A percentile compares a stretch with the other conserved stretches of the same genome.
Evolutionary conservation across 2,888 invertebrate genomes (phyloP).

Genomic region (Nebria brevicollis): DNA sequence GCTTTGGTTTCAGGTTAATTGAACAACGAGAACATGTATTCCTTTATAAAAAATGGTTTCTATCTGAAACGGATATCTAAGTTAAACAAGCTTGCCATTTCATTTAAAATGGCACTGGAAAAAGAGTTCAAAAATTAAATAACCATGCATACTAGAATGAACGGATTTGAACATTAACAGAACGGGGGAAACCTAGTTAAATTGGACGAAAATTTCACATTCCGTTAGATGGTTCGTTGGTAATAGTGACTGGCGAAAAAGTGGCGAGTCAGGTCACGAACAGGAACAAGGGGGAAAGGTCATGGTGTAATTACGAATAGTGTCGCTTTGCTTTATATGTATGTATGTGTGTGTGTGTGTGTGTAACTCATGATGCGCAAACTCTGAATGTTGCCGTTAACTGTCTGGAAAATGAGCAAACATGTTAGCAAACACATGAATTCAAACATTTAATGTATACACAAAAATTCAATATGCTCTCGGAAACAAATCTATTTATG

Average conservation of each 20-base stretch:
- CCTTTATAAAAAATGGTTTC: background rate
- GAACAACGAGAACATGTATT: background rate
- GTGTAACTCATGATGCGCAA: background rate
- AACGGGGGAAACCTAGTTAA: background rate
- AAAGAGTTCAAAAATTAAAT: background rate
- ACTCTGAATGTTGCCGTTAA: background rate
- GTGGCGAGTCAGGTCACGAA: background rate
- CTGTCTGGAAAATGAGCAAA: slow-evolving; percentile 1
- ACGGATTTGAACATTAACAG: background rate
- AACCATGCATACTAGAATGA: background rate
- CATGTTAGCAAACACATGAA: background rate
- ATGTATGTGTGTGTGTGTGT: background rate
- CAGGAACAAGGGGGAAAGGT: background rate
- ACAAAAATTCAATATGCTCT: too few relatives aligned
- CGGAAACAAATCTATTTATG: too few relatives aligned
- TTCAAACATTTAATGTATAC: background rate
- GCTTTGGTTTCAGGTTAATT: slow-evolving; percentile 1
- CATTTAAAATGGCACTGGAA: background rate
- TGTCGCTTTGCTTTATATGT: background rate
- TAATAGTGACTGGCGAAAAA: background rate
- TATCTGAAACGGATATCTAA: background rate
- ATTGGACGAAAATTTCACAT: background rate
- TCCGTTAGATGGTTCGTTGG: background rate
- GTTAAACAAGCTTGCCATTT: background rate
- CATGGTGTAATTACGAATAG: background rate